A percentile compares a stretch with the other conserved stretches of the same genome.
Evolutionary conservation across 2,797 vertebrate genomes (phyloP).

Genomic region (Halcyon leucocephala): DNA sequence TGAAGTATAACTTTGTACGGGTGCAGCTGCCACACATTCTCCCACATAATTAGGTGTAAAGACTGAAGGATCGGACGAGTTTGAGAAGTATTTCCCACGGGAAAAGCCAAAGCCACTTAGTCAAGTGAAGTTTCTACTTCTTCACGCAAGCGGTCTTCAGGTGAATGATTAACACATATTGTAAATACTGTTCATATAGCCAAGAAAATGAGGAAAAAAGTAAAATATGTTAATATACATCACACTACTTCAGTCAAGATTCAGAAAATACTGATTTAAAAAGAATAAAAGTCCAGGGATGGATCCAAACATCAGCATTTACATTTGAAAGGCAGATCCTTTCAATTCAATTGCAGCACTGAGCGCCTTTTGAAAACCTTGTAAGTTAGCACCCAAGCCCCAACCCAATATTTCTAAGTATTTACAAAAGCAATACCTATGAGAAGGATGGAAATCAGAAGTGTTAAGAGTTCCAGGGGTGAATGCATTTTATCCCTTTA

Average conservation of each 20-base stretch:
- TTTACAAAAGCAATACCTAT: not conserved
- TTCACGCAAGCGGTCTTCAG: not conserved
- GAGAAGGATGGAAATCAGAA: not conserved
- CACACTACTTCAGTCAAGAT: not conserved
- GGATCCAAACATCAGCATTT: not conserved
- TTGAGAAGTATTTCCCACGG: not conserved
- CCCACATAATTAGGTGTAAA: not conserved
- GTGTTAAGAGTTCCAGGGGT: not conserved
- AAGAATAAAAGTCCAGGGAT: not conserved
- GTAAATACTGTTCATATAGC: not conserved
- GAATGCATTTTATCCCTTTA: not conserved
- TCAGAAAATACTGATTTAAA: not conserved
- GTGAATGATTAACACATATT: not conserved
- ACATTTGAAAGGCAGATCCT: not conserved
- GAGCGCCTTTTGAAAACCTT: not conserved
- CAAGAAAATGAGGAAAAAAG: not conserved
- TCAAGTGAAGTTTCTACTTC: not conserved
- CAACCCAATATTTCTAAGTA: not conserved
- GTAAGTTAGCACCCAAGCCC: not conserved
- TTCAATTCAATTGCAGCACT: not conserved
- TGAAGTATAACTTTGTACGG: not conserved
- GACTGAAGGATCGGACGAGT: not conserved
- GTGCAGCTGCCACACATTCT: rapidly evolving
- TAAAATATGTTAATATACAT: not conserved
- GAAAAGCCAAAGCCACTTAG: slow-evolving; percentile 30